These are phyloP conservation scores for Periphyllus acericola DNA, from an alignment of 2,888 invertebrate genomes.

Conservation along the genomic window DNA sequence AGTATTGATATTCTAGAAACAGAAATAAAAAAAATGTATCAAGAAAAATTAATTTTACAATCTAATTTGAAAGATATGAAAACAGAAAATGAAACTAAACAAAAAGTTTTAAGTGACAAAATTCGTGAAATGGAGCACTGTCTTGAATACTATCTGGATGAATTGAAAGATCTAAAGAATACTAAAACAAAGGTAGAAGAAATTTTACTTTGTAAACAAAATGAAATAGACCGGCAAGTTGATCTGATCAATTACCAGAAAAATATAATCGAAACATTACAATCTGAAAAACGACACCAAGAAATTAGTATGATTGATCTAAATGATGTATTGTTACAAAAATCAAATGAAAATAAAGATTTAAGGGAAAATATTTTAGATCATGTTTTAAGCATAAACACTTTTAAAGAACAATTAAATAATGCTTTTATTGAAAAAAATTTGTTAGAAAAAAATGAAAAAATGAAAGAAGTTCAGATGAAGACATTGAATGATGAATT, in stretches of 20 bases:
- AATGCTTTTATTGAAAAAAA: neutral
- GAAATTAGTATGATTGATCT: slow-evolving; percentile 25
- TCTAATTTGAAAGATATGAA: slow-evolving; percentile 13
- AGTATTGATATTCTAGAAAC: slow-evolving; percentile 2
- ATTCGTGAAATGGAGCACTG: slow-evolving; percentile 39
- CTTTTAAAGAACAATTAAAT: slow-evolving; percentile 18
- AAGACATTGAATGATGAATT: slow-evolving; percentile 22
- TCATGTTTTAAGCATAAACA: neutral
- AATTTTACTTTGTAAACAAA: slow-evolving; percentile 35
- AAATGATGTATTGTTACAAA: neutral
- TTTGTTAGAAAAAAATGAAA: slow-evolving; percentile 12
- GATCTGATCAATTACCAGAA: slow-evolving; percentile 22
- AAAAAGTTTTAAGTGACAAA: slow-evolving; percentile 30
- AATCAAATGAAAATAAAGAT: slow-evolving; percentile 16
- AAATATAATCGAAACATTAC: slow-evolving; percentile 29
- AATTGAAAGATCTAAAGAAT: slow-evolving; percentile 25
- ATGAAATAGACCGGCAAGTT: slow-evolving; percentile 28
- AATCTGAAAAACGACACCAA: slow-evolving; percentile 20
- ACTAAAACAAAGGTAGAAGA: slow-evolving; percentile 14
- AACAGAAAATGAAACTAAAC: slow-evolving; percentile 34
- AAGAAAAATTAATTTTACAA: slow-evolving; percentile 37
- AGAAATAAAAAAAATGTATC: slow-evolving; percentile 21
- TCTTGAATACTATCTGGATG: slow-evolving; percentile 46
- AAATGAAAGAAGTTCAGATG: neutral
- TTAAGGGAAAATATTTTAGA: slow-evolving; percentile 7